These are phyloP conservation scores for Apoda limacodes DNA, from an alignment of 2,888 invertebrate species.

Conservation along the genomic window DNA sequence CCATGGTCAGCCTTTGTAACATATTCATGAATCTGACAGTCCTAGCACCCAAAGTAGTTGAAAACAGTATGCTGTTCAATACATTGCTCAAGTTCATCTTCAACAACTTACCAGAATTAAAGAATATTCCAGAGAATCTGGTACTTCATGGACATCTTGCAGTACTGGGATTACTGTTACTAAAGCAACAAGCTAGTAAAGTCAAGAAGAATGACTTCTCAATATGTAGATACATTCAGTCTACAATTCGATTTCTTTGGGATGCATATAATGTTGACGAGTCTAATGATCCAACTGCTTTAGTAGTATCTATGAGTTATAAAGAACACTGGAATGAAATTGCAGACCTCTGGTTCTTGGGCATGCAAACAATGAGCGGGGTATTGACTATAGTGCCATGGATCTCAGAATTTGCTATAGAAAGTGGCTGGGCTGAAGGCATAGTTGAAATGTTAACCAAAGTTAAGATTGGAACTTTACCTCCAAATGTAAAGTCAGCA, in stretches of 20 bases:
- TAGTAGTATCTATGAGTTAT: constrained; percentile 88
- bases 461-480: constrained; percentile 85
- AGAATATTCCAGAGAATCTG: constrained; percentile 85
- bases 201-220: constrained; percentile 90
- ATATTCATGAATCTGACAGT: constrained; percentile 94
- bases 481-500: constrained; percentile 87
- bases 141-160: constrained; percentile 88
- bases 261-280: constrained; percentile 93
- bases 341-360: constrained; percentile 92
- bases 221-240: constrained; percentile 89
- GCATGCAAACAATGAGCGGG: constrained; percentile 92
- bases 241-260: constrained; percentile 91
- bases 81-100: constrained; percentile 87
- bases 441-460: constrained; percentile 85
- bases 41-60: constrained; percentile 85
- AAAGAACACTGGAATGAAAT: constrained; percentile 91
- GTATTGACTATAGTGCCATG: constrained; percentile 85
- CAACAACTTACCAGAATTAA: constrained; percentile 85
- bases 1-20: constrained; percentile 90
- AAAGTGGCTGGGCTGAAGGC: constrained; percentile 94
- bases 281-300: constrained; percentile 82
- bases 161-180: constrained; percentile 82
- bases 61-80: constrained; percentile 81
- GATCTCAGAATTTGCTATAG: constrained; percentile 91
- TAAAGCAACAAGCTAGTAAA: constrained; percentile 86